phyloP scores from a whole-genome alignment of 2,888 invertebrate species.

The Cerastoderma edule region DNA sequence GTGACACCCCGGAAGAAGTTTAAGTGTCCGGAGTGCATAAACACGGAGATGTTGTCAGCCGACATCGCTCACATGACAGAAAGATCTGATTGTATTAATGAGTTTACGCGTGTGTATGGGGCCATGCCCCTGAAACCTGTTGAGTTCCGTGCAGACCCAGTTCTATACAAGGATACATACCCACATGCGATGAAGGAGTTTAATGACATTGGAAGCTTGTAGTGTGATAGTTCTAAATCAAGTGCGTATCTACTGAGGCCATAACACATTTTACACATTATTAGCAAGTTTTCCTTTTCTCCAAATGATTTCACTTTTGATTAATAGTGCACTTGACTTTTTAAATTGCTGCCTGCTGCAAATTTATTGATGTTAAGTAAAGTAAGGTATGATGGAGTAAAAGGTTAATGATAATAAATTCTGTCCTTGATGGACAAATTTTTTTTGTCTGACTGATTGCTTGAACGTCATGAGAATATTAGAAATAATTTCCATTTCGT shows the following conservation, averaged over 20 bases:
- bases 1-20: slow-evolving; percentile 98
- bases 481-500: no score
- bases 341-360: background rate
- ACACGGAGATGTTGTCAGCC: slow-evolving; percentile 96
- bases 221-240: background rate
- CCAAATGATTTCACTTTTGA: background rate
- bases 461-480: no score
- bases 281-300: slow-evolving; percentile 3
- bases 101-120: slow-evolving; percentile 91
- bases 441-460: no score
- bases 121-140: slow-evolving; percentile 94
- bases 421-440: no score
- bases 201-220: slow-evolving; percentile 95
- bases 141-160: slow-evolving; percentile 97
- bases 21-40: slow-evolving; percentile 97
- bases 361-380: background rate
- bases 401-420: no score
- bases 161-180: slow-evolving; percentile 90
- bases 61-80: slow-evolving; percentile 95
- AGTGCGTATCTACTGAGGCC: background rate
- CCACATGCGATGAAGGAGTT: slow-evolving; percentile 91
- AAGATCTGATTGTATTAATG: slow-evolving; percentile 94
- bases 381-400: no score
- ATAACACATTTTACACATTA: background rate
- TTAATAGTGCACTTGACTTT: background rate